Evolutionary conservation across 2,113 vertebrate genomes (phyloP).

Genomic region (Alosa alosa): DNA sequence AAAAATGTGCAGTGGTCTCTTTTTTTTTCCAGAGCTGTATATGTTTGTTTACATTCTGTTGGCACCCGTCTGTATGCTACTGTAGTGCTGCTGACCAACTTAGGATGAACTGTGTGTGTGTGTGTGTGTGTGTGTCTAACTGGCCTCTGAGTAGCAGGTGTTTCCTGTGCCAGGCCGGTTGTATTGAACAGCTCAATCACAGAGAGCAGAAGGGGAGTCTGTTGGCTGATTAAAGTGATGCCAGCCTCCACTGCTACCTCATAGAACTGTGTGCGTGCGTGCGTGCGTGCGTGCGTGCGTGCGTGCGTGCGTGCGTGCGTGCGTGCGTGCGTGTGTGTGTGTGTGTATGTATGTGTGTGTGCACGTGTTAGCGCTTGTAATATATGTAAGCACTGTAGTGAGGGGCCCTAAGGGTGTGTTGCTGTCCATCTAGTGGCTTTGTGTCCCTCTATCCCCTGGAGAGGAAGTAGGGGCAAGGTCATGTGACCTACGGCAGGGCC

Average conservation of each 20-base stretch:
- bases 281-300: neutral
- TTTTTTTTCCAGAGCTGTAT: too few relatives aligned
- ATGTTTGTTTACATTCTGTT: neutral
- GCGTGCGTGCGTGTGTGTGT: neutral
- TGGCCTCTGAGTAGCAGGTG: slow-evolving; percentile 2
- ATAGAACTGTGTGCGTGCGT: neutral
- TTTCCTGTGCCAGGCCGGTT: neutral
- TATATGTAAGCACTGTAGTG: too few relatives aligned
- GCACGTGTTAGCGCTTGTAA: neutral
- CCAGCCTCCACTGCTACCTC: too few relatives aligned
- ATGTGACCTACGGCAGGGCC: neutral
- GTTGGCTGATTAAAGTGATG: too few relatives aligned
- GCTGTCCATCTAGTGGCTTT: too few relatives aligned
- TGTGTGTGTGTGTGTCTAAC: neutral
- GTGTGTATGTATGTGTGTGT: slow-evolving; percentile 24
- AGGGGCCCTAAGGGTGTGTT: too few relatives aligned
- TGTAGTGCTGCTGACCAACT: too few relatives aligned
- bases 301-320: neutral
- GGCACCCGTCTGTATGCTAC: too few relatives aligned
- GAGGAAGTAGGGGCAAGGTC: neutral
- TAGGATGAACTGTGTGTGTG: neutral
- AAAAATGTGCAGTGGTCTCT: too few relatives aligned
- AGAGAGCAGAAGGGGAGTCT: neutral
- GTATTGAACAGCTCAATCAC: neutral
- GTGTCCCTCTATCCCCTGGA: too few relatives aligned